Evolutionary conservation across 2,797 vertebrate species (phyloP).

Genomic region (Melanogrammus aeglefinus): DNA sequence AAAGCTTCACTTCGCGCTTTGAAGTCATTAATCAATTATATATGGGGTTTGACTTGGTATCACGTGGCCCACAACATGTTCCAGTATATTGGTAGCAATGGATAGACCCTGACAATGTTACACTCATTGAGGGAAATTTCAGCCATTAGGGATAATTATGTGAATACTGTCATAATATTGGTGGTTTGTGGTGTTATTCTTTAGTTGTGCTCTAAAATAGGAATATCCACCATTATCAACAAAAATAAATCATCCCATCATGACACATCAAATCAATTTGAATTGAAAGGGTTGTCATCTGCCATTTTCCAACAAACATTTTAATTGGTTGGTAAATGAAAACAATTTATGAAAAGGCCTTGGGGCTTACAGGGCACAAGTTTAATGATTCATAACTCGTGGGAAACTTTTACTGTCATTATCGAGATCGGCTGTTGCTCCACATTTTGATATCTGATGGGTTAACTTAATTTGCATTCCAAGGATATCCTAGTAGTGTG

Average conservation of each 20-base stretch:
- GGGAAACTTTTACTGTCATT: background rate
- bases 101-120: constrained; percentile 9
- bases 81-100: background rate
- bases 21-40: constrained; percentile 39
- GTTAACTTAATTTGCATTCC: background rate
- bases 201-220: no score
- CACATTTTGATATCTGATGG: background rate
- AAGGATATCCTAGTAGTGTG: background rate
- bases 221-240: background rate
- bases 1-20: constrained; percentile 55
- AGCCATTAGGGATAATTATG: no score
- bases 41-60: constrained; percentile 17
- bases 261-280: no score
- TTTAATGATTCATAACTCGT: no score
- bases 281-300: no score
- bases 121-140: no score
- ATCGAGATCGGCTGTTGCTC: background rate
- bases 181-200: no score
- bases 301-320: no score
- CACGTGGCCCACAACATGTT: constrained; percentile 26
- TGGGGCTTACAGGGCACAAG: no score
- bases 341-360: no score
- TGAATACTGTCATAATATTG: no score
- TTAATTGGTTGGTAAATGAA: no score
- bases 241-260: background rate